Conservation (phyloP, 64 coral and sea anemone species). For the Montipora sp. region DNA sequence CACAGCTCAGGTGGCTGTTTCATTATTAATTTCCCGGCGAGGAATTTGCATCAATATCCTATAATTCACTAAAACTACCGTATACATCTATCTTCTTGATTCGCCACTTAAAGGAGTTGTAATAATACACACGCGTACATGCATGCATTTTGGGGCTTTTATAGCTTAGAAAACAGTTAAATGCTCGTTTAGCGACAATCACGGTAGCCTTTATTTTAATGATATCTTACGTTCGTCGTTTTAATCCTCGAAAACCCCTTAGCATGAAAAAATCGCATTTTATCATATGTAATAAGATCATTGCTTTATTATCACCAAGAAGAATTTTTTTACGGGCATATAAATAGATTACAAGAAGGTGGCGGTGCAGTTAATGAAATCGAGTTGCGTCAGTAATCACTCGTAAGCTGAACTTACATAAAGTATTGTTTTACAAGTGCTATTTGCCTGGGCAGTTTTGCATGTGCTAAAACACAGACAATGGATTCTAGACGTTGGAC, state of each 20-base stretch:
- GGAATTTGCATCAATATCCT: not conserved
- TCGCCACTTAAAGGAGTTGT: not conserved
- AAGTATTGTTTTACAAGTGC: no score
- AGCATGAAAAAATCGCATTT: not conserved
- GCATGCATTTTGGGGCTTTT: not conserved
- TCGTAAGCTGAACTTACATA: no score
- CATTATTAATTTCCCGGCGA: not conserved
- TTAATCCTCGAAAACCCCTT: not conserved
- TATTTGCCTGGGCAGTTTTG: no score
- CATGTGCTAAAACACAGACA: no score
- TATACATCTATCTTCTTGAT: not conserved
- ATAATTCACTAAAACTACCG: not conserved
- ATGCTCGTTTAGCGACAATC: not conserved
- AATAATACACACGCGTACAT: not conserved
- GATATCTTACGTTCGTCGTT: not conserved
- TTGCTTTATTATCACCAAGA: no score
- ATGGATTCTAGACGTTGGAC: no score
- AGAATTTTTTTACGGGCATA: no score
- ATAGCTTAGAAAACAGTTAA: not conserved
- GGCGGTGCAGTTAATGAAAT: no score
- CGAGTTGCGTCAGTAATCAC: no score
- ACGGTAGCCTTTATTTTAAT: not conserved
- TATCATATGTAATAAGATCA: no score
- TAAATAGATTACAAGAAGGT: no score
- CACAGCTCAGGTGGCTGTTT: not conserved